Conservation (phyloP, 1,140 invertebrate genomes). For the Magallana angulata region DNA sequence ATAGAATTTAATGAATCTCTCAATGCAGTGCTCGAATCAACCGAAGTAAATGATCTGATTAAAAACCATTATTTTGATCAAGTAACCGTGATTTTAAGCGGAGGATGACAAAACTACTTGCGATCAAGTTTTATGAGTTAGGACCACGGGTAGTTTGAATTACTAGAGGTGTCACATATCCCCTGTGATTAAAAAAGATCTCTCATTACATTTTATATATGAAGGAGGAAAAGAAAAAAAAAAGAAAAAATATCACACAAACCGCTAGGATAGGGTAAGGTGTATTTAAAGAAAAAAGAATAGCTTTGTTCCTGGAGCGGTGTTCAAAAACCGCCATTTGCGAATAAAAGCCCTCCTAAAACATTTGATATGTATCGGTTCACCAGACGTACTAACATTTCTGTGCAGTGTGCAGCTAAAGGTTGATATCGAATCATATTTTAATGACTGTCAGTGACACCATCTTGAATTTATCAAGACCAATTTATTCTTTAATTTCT, state of each 20-base stretch:
- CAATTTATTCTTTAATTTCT: neutral
- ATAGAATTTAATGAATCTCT: slow-evolving; percentile 23
- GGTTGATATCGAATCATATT: neutral
- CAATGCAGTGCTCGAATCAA: neutral
- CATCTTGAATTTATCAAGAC: neutral
- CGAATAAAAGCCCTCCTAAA: slow-evolving; percentile 11
- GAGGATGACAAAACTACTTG: neutral
- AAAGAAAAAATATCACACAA: neutral
- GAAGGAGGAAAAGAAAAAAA: neutral
- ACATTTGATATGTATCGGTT: slow-evolving; percentile 22
- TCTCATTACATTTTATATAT: slow-evolving; percentile 22
- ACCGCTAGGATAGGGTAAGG: slow-evolving; percentile 12
- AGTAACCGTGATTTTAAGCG: neutral
- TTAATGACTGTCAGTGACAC: neutral
- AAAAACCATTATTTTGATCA: slow-evolving; percentile 18
- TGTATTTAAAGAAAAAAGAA: neutral
- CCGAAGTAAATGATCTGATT: slow-evolving; percentile 3
- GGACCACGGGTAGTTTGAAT: slow-evolving; percentile 4
- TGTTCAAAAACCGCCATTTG: slow-evolving; percentile 24
- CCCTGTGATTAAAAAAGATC: slow-evolving; percentile 17
- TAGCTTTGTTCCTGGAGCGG: neutral
- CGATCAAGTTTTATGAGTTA: slow-evolving; percentile 25
- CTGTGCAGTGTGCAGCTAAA: neutral
- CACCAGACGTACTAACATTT: neutral
- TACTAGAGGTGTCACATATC: slow-evolving; percentile 28